These are phyloP conservation scores for Orius laevigatus DNA, from an alignment of 1,140 invertebrate genomes.

Conservation along the genomic window DNA sequence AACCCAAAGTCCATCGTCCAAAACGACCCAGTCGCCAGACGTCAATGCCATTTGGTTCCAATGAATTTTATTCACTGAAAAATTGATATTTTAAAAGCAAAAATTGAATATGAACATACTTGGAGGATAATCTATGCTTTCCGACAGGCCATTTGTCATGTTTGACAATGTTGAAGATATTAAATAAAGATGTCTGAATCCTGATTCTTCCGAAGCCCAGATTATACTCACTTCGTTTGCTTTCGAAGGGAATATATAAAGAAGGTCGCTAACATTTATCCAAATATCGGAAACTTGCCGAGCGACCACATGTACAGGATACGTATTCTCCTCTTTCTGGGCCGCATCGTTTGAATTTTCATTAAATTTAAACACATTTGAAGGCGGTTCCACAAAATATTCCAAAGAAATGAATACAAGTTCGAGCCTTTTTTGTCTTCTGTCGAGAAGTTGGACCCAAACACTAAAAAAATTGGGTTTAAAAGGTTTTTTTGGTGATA, in stretches of 20 bases:
- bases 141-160: constrained; percentile 11
- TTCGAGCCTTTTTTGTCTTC: constrained; percentile 68
- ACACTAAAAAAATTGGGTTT: constrained; percentile 41
- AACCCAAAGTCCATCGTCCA: constrained; percentile 61
- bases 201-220: constrained; percentile 83
- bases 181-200: constrained; percentile 80
- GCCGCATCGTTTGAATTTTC: neutral
- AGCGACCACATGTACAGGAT: constrained; percentile 35
- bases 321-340: constrained; percentile 14
- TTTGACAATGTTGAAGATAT: constrained; percentile 30
- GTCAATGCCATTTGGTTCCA: constrained; percentile 45
- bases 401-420: constrained; percentile 52
- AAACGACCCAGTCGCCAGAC: constrained; percentile 66
- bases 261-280: constrained; percentile 67
- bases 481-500: neutral
- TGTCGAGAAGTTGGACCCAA: constrained; percentile 74
- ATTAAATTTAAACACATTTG: constrained; percentile 19
- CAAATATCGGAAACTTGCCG: constrained; percentile 59
- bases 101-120: constrained; percentile 8
- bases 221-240: constrained; percentile 53
- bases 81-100: neutral
- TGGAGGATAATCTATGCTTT: constrained; percentile 6
- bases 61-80: neutral
- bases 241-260: constrained; percentile 59
- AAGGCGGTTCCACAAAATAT: constrained; percentile 50